A percentile compares a stretch with the other conserved stretches of the same genome.
Conservation (phyloP, 1,140 invertebrate species). For the Drosophila obscura region DNA sequence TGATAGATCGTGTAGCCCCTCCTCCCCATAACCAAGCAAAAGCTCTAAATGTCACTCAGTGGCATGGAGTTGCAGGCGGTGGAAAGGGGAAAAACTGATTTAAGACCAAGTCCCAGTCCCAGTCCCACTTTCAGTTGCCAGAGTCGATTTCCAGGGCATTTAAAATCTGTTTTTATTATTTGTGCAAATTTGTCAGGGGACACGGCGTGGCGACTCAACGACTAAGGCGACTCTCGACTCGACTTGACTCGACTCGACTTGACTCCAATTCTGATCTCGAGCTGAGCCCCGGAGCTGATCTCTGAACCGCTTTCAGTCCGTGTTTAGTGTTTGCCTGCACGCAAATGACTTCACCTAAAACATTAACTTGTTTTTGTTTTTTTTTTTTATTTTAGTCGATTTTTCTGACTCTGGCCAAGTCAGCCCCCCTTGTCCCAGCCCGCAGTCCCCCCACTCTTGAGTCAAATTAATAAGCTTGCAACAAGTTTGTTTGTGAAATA, state of each 20-base stretch:
- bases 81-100: slow-evolving; percentile 29
- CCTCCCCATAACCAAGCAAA: slow-evolving; percentile 19
- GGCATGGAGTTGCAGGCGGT: not conserved
- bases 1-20: slow-evolving; percentile 9
- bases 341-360: slow-evolving; percentile 73
- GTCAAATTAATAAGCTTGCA: slow-evolving; percentile 66
- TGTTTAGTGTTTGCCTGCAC: slow-evolving; percentile 56
- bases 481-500: slow-evolving; percentile 58
- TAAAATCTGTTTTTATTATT: slow-evolving; percentile 61
- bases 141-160: slow-evolving; percentile 54
- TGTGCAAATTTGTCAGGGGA: slow-evolving; percentile 55
- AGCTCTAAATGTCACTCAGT: slow-evolving; percentile 52
- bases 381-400: slow-evolving; percentile 37
- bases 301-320: slow-evolving; percentile 51
- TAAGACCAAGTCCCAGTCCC: slow-evolving; percentile 25
- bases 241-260: slow-evolving; percentile 26
- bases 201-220: slow-evolving; percentile 29
- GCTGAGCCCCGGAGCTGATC: slow-evolving; percentile 50
- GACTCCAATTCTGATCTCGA: slow-evolving; percentile 39
- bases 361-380: slow-evolving; percentile 65
- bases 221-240: slow-evolving; percentile 24
- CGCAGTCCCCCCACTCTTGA: not conserved
- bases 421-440: too few relatives aligned
- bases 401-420: too few relatives aligned
- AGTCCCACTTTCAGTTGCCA: slow-evolving; percentile 18